Evolutionary conservation across 2,888 invertebrate species (phyloP).

Genomic region (Chydorus sphaericus): DNA sequence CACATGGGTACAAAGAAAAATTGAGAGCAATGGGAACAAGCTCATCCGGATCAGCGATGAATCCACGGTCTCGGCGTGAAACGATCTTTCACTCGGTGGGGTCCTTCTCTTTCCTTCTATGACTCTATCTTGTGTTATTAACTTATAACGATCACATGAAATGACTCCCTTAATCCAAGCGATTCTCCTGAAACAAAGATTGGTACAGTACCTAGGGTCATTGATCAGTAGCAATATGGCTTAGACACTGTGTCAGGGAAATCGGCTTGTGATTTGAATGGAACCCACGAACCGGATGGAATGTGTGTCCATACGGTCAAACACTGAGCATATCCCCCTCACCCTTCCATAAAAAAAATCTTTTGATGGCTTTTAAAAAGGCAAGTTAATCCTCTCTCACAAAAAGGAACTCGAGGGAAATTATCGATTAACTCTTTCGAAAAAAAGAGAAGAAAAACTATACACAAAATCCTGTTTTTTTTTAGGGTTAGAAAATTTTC

Average conservation of each 20-base stretch:
- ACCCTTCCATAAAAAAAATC: conserved; percentile 2
- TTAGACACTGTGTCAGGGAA: no score
- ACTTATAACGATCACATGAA: no score
- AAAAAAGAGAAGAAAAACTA: background rate
- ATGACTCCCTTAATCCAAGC: no score
- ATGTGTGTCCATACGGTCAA: no score
- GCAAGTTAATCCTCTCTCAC: conserved; percentile 4
- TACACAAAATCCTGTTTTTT: conserved; percentile 1
- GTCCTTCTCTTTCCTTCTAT: background rate
- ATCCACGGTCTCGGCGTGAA: conserved; percentile 1
- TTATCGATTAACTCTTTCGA: conserved; percentile 5
- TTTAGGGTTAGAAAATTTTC: background rate
- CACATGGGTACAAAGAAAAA: no score
- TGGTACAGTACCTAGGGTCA: no score
- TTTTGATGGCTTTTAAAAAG: conserved; percentile 4
- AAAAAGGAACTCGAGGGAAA: conserved; percentile 6
- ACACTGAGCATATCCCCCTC: no score
- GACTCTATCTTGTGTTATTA: background rate
- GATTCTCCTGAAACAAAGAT: no score
- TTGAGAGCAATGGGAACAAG: no score
- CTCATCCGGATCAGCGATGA: no score
- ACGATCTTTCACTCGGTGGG: background rate
- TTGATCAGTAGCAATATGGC: no score
- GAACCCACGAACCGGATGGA: background rate
- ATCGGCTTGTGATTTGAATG: no score